phyloP scores from a whole-genome alignment of 1,140 invertebrate genomes.

The Euborellia annulipes region DNA sequence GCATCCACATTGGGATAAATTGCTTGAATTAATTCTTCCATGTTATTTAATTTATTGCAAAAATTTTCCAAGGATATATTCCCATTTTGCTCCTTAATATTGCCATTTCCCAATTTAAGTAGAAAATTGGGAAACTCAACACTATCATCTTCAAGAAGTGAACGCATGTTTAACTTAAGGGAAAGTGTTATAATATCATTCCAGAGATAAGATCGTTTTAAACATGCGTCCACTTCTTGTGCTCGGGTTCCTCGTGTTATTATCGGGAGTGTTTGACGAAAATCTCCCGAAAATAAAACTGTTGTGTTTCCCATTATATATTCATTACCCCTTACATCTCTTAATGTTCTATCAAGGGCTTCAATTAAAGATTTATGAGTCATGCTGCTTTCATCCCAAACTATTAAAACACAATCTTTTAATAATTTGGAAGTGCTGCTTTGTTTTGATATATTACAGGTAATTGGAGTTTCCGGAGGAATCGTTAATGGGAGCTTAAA shows the following conservation, averaged over 20 bases:
- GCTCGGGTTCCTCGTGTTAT: slow-evolving; percentile 23
- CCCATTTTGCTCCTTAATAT: no score
- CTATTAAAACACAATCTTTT: slow-evolving; percentile 15
- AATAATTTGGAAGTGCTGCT: slow-evolving; percentile 15
- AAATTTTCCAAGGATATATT: no score
- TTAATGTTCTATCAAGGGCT: slow-evolving; percentile 16
- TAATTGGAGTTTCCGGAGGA: slow-evolving; percentile 1
- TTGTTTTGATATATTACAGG: slow-evolving; percentile 18
- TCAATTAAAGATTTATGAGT: slow-evolving; percentile 20
- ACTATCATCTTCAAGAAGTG: no score
- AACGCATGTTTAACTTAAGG: slow-evolving; percentile 4
- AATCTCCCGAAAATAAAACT: slow-evolving; percentile 24
- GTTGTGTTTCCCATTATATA: slow-evolving; percentile 12
- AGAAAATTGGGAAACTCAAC: no score
- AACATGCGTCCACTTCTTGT: slow-evolving; percentile 23
- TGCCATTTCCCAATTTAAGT: no score
- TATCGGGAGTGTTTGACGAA: slow-evolving; percentile 31
- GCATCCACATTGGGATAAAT: no score
- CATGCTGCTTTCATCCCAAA: slow-evolving; percentile 20
- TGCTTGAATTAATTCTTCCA: no score
- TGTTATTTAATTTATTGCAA: no score
- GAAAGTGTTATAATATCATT: slow-evolving; percentile 7
- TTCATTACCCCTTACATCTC: slow-evolving; percentile 14
- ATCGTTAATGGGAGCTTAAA: slow-evolving; percentile 30
- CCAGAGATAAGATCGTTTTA: slow-evolving; percentile 21